Conservation (phyloP, 2,888 invertebrate genomes). For the Drosophila subsilvestris region DNA sequence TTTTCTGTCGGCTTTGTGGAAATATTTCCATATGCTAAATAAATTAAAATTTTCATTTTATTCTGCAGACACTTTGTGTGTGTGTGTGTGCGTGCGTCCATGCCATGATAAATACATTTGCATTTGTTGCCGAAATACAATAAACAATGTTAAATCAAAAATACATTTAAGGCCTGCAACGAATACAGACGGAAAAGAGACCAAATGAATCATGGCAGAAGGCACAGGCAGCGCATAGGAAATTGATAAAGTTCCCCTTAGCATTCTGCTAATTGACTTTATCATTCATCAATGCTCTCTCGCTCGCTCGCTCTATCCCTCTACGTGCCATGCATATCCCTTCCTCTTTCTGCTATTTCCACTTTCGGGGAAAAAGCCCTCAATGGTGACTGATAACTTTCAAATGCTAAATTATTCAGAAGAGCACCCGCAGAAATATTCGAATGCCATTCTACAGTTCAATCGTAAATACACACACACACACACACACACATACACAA, state of each 20-base stretch:
- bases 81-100: constrained; percentile 13
- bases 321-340: no score
- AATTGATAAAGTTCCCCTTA: neutral
- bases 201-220: neutral
- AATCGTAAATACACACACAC: constrained; percentile 11
- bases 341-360: neutral
- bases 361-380: constrained; percentile 1
- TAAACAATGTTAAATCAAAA: constrained; percentile 27
- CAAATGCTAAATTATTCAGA: constrained; percentile 30
- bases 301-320: neutral
- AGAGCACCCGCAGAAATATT: constrained; percentile 22
- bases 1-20: constrained; percentile 51
- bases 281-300: neutral
- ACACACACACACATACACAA: neutral
- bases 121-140: constrained; percentile 35
- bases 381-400: constrained; percentile 13
- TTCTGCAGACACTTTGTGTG: constrained; percentile 26
- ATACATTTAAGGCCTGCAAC: constrained; percentile 17
- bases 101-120: constrained; percentile 49
- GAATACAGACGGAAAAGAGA: neutral
- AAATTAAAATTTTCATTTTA: constrained; percentile 65
- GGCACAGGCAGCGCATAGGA: neutral
- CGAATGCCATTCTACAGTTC: constrained; percentile 26
- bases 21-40: constrained; percentile 69
- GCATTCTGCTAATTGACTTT: constrained; percentile 38